Base-by-base conservation (phyloP, 2,113 vertebrate genomes). In the Scartelaos histophorus region DNA sequence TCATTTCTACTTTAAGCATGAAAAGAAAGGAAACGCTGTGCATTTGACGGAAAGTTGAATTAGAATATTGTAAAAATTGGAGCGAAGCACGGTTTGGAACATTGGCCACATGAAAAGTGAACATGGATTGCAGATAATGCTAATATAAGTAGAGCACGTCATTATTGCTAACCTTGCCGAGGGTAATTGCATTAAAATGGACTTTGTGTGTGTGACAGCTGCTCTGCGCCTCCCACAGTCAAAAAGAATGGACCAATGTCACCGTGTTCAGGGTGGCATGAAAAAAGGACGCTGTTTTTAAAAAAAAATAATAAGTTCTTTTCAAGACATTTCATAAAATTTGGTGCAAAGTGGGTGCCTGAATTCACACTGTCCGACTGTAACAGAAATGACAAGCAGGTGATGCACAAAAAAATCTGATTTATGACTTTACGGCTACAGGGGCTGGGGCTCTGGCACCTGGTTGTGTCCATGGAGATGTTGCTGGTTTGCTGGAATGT, bases 121-220 rank as follows among this genome's bases (percentile, higher is more conserved):
- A 51, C 34, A 71, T 51, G 46, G 15, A 78, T 74, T 78, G 65
- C 70, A 49, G 69, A 66, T 83, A 78, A 77, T 79, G 71, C 75
- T 77, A 82, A 79, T 66, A 49, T 57, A 70, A 75, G 75, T 73
- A 77, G 60, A 66, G 49, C 69, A 73, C 22, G 71, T 69, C 76
- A 70, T 83, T 78, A 76, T 71, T 80, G 53, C 49, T 76, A 72
- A 82, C 62, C 74, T 80, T 86, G 80, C 67, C 74, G 57, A 75
- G 80, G 74, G 71, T 86, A 82, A 79, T 68, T 68, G 57, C 60
- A 62, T 67, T 64, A 72, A 75, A 70, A 75, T 79, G 74, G 72
- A 66, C 38, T 57, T 71, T 1, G 12, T 38, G 19, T 38, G 19
- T 43, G 45, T 65, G 12, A 13, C 65, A 74, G 67, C 69, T 79